phyloP scores from a whole-genome alignment of 2,888 invertebrate species.

The Eristalis pertinax region DNA sequence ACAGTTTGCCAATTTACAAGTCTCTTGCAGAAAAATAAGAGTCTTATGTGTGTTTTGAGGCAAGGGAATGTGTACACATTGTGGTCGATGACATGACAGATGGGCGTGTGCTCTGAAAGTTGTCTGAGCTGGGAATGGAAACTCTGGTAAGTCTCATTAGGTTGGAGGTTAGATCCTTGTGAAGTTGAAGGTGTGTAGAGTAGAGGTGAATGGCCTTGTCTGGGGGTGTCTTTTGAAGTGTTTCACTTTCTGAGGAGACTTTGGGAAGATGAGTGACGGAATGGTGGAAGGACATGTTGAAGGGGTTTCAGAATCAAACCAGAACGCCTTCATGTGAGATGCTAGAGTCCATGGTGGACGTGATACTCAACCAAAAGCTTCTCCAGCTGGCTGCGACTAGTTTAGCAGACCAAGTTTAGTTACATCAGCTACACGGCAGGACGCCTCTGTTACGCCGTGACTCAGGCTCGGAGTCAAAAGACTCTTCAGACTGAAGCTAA shows the following conservation, averaged over 20 bases:
- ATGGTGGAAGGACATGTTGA: too few relatives aligned
- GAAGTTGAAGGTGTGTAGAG: background rate
- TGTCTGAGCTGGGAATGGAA: background rate
- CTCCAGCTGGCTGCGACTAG: too few relatives aligned
- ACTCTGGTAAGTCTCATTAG: background rate
- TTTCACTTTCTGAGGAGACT: background rate
- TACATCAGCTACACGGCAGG: too few relatives aligned
- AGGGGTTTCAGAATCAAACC: too few relatives aligned
- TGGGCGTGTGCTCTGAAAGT: background rate
- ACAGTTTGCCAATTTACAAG: slow-evolving; percentile 1
- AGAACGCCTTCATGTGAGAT: too few relatives aligned
- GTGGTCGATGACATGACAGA: background rate
- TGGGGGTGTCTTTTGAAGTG: background rate
- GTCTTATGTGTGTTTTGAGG: background rate
- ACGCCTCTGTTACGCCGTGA: too few relatives aligned
- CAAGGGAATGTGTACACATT: background rate
- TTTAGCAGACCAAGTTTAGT: too few relatives aligned
- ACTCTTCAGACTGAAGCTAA: too few relatives aligned
- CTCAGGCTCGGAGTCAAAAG: too few relatives aligned
- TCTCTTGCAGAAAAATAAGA: background rate
- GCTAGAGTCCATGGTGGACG: too few relatives aligned
- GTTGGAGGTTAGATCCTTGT: background rate
- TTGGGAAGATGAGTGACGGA: too few relatives aligned
- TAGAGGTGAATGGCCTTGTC: background rate
- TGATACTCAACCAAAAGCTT: too few relatives aligned